Evolutionary conservation across 2,113 vertebrate genomes (phyloP).

Genomic region (Terrapene triunguis): DNA sequence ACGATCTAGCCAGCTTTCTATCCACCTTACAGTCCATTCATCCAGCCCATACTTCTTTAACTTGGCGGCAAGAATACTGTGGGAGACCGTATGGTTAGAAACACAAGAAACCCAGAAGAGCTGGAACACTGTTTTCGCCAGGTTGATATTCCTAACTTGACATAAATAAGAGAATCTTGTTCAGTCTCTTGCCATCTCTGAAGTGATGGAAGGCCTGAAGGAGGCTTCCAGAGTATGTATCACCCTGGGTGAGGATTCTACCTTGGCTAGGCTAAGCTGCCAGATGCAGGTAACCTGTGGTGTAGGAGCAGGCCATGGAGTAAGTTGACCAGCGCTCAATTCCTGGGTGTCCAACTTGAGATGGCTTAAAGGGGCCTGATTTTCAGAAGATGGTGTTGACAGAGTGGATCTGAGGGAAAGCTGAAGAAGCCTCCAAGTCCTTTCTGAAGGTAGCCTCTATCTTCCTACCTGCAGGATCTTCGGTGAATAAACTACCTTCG

Average conservation of each 20-base stretch:
- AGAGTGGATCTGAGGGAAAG: neutral
- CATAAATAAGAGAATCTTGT: neutral
- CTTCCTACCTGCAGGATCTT: neutral
- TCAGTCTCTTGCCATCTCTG: neutral
- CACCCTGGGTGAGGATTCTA: neutral
- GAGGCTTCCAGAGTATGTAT: neutral
- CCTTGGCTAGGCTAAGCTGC: neutral
- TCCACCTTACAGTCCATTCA: too few relatives aligned
- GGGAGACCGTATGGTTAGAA: neutral
- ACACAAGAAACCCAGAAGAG: neutral
- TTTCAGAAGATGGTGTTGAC: neutral
- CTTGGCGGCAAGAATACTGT: too few relatives aligned
- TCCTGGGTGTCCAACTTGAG: neutral
- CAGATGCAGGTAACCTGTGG: neutral
- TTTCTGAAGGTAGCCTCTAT: slow-evolving; percentile 13
- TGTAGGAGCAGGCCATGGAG: neutral
- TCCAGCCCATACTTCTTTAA: too few relatives aligned
- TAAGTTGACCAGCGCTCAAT: neutral
- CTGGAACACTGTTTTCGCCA: neutral
- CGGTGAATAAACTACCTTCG: neutral
- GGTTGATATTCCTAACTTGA: neutral
- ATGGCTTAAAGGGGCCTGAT: neutral
- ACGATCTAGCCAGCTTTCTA: too few relatives aligned
- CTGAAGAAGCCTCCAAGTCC: neutral
- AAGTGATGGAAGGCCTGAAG: neutral